Percentiles rank a stretch among this genome's conserved stretches.
phyloP scores from a whole-genome alignment of 2,113 vertebrate species.

The Sciurus niger region DNA sequence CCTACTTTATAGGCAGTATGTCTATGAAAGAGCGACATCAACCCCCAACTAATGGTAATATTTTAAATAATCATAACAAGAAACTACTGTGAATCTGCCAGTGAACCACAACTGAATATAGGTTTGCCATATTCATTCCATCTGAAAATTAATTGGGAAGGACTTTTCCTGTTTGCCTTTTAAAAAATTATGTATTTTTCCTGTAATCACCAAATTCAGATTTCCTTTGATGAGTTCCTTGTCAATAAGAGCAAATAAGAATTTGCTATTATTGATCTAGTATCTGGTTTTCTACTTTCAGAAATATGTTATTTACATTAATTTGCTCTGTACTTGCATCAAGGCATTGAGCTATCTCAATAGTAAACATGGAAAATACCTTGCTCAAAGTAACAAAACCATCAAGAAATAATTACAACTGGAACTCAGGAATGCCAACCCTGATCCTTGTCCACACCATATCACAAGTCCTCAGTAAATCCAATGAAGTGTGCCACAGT shows the following conservation, averaged over 20 bases:
- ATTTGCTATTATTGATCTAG: not conserved
- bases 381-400: slow-evolving; percentile 16
- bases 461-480: not conserved
- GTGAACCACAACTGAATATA: not conserved
- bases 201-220: not conserved
- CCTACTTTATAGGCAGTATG: slow-evolving; percentile 17
- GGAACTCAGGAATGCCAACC: slow-evolving; percentile 37
- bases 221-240: slow-evolving; percentile 46
- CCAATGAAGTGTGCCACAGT: not conserved
- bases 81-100: not conserved
- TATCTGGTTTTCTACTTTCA: slow-evolving; percentile 4
- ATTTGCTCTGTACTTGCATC: not conserved
- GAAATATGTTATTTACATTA: slow-evolving; percentile 27
- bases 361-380: slow-evolving; percentile 32
- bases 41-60: not conserved
- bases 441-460: not conserved
- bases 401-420: not conserved
- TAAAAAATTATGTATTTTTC: slow-evolving; percentile 29
- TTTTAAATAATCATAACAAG: slow-evolving; percentile 43
- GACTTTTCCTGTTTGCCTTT: slow-evolving; percentile 20
- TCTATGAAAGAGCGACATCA: not conserved
- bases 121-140: not conserved
- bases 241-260: slow-evolving; percentile 53
- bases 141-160: not conserved
- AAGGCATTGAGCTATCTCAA: not conserved